Base-by-base conservation (phyloP, 1,140 invertebrate genomes). In the Tetramorium alpestre region DNA sequence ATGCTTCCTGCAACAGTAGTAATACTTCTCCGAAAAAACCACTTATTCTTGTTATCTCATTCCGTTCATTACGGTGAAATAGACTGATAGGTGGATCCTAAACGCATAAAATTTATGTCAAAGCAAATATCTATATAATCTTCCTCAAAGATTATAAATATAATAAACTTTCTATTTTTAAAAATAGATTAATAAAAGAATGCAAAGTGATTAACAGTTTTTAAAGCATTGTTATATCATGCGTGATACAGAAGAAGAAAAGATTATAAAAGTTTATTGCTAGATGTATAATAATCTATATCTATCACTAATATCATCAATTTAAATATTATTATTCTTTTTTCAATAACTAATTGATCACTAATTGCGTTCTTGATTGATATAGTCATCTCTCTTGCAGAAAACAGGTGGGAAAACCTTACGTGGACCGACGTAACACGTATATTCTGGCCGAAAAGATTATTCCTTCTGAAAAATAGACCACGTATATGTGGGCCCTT, bases 21-120 rank as follows among this genome's bases (percentile, higher is more conserved):
- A 95, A 88, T 7, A 95, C 88, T 25, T 93, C 94, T 0, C 95
- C 95, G 80, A 95, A 95, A 81, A 95, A 95, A 10, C 95, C 95
- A 13, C 73, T 76, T n/a, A 95, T 88, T 6, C 93, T 89, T 10
- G 87, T 88, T 73, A 95, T 90, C 41, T 88, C 70, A 6, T 92
- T 92, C 6, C 28, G 7, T 8, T 87, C 10, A 76, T 95, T 88
- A 4, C 76, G 86, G n/a, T 87, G 3, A 44, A 95, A 90, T 11
- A 89, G 70, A 5, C 95, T 95, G 13, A 93, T 80, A 6, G 95
- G 94, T 38, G 94, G 94, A 90, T 95, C 94, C 95, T 95, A 22
- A 2, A 22, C 72, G 16, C 3, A 56, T 22, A 82, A 86, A 62
- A 49, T 28, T 49, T 44, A 54, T 25, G 8, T 1, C 18, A 2